phyloP scores from a whole-genome alignment of 2,888 invertebrate species.

The Mamestra brassicae region DNA sequence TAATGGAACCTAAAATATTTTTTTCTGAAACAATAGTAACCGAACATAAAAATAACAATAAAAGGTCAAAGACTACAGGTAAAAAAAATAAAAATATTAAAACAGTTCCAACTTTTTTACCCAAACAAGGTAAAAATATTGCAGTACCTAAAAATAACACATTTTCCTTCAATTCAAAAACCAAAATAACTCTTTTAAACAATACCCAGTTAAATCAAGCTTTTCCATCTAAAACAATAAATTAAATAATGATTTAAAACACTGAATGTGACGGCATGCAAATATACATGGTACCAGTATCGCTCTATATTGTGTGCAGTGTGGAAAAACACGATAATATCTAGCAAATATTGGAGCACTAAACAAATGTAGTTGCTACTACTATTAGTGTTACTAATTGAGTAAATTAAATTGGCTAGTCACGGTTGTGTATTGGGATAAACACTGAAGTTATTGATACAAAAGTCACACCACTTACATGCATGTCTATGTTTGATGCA shows the following conservation, averaged over 20 bases:
- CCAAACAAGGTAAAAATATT: not conserved
- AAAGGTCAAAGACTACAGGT: not conserved
- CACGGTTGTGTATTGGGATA: constrained; percentile 1
- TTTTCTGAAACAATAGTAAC: not conserved
- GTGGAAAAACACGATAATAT: constrained; percentile 49
- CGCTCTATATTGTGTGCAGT: constrained; percentile 11
- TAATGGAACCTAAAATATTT: not conserved
- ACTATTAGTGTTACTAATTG: constrained; percentile 36
- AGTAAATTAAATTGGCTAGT: constrained; percentile 27
- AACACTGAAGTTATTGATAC: not conserved
- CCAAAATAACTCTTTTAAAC: constrained; percentile 7
- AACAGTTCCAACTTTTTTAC: not conserved
- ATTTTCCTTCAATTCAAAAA: constrained; percentile 14
- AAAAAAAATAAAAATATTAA: not conserved
- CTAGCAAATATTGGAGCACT: constrained; percentile 36
- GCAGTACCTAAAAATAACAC: not conserved
- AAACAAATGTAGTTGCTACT: constrained; percentile 11
- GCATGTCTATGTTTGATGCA: not conserved
- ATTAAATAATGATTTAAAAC: constrained; percentile 24
- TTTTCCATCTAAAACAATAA: constrained; percentile 46
- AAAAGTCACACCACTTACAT: not conserved
- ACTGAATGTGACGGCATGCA: constrained; percentile 21
- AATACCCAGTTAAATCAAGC: constrained; percentile 5
- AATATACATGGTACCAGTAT: constrained; percentile 39
- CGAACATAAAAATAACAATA: not conserved